phyloP scores from a whole-genome alignment of 2,797 vertebrate genomes.

The Catamblyrhynchus diadema region DNA sequence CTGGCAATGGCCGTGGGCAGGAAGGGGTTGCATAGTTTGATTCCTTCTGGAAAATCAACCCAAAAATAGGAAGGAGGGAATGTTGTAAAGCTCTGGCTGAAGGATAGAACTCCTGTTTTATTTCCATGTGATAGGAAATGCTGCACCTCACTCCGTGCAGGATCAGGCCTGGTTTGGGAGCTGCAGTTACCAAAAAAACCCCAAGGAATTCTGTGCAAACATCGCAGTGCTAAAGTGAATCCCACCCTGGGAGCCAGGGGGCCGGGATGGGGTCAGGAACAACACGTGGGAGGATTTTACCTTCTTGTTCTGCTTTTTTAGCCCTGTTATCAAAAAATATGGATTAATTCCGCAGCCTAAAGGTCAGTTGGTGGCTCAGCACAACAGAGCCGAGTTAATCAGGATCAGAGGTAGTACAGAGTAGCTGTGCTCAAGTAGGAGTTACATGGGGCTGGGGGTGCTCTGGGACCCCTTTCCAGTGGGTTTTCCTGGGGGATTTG shows the following conservation, averaged over 20 bases:
- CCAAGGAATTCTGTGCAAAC: conserved; percentile 60
- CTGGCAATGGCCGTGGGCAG: neutral
- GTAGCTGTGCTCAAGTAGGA: conserved; percentile 25
- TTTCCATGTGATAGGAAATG: neutral
- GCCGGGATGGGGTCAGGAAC: neutral
- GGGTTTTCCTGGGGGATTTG: neutral
- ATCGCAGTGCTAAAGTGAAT: conserved; percentile 39
- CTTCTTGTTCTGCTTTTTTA: conserved; percentile 1
- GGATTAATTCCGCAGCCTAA: conserved; percentile 17
- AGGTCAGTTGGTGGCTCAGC: conserved; percentile 74
- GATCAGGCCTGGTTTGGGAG: neutral
- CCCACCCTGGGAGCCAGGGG: neutral
- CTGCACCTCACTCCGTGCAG: neutral
- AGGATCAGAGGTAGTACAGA: conserved; percentile 68
- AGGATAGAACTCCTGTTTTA: neutral
- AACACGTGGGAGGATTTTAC: neutral
- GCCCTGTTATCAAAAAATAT: conserved; percentile 43
- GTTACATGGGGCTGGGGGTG: neutral
- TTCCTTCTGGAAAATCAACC: neutral
- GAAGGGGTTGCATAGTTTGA: conserved; percentile 44
- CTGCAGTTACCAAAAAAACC: neutral
- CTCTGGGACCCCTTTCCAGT: neutral
- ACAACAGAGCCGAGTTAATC: conserved; percentile 68
- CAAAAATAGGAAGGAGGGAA: neutral
- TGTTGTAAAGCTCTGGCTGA: neutral